Base-by-base conservation (phyloP, 2,113 vertebrate species). In the Athene cunicularia region DNA sequence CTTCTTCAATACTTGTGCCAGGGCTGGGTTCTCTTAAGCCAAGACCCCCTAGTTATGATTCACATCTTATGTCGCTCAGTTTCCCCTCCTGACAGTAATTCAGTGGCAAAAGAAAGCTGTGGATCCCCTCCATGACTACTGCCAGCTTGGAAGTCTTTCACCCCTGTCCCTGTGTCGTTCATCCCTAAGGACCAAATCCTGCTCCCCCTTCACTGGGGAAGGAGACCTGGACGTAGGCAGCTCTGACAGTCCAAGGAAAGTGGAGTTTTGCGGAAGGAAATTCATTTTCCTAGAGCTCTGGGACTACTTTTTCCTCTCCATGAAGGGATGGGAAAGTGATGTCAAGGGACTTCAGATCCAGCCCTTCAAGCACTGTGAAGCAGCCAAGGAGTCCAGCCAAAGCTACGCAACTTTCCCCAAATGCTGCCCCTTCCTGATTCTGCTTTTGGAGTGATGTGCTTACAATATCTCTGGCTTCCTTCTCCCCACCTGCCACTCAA, bases 401-500 rank as follows among this genome's bases (percentile, higher is more conserved):
- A 87, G n/a, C 60, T 32, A 41, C 1, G 6, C 37, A 56, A 52
- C n/a, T 49, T 60, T 85, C 60, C 24, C 64, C 39, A 70, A 60
- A 72, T 53, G 53, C 73, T 80, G 58, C 14, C 86, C 91, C 41
- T 91, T 94, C 56, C 73, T 75, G 90, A 90, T 70, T 93, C 68
- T 0, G 0, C 32, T 77, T 95, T 76, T 1, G 0, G 67, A 80
- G 35, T 45, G 35, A 72, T 95, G 68, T 76, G 35, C 86, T 88
- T 85, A 62, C 33, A 20, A 58, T 35, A 26, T 88, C 72, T 68
- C 68, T 88, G 72, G 23, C 82, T 96, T 73, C 76, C 67, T 80
- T 47, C 58, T 94, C 87, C 45, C 28, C 75, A 73, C 94, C 90
- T 95, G 94, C 79, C 94, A 96, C 85, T 96, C 89, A 96, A 53